Base-by-base conservation (phyloP, 1,140 invertebrate species). In the Caerostris darwini region DNA sequence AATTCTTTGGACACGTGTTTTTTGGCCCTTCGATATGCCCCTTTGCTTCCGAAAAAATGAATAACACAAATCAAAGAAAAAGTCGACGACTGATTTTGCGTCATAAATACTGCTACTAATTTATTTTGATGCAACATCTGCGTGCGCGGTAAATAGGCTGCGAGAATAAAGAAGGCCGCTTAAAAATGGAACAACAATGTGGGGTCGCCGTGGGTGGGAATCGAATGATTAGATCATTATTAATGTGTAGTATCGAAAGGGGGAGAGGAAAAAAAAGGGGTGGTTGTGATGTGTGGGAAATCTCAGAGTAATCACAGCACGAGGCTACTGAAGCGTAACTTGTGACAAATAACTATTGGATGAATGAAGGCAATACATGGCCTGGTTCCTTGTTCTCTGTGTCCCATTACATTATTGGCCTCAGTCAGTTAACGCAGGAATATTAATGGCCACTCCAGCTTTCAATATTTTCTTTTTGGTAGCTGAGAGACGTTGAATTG, bases 391-490 rank as follows among this genome's bases (percentile, higher is more conserved):
- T 81, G 69, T 91, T 91, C 90, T 59, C 12, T 82, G 90, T 82
- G 90, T 91, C 90, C 90, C 90, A 91, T 91, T 91, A 91, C 90
- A 91, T 91, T 91, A 91, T 91, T 91, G 90, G 90, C 77, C 90
- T 91, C 71, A 91, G 71, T 91, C 90, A 82, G 90, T 91, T 91
- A 91, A 91, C 90, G 77, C 50, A 91, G 90, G 90, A 91, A 91
- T 91, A 91, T 91, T 91, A 91, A 91, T 91, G 90, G 90, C 56
- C 57, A 82, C 90, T n/a, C 71, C 90, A 91, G 90, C 90, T 91
- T 67, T 71, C 77, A 81, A 56, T 54, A 34, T 91, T 90, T 91
- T 61, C 50, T 82, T 91, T 82, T 61, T 71, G 53, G 85, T 19
- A 19, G 64, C 64, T 59, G 57, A 17, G 64, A 91, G 90, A 91